A percentile compares a stretch with the other conserved stretches of the same genome.
phyloP scores from a whole-genome alignment of 2,797 vertebrate genomes.

The Spheniscus humboldti region DNA sequence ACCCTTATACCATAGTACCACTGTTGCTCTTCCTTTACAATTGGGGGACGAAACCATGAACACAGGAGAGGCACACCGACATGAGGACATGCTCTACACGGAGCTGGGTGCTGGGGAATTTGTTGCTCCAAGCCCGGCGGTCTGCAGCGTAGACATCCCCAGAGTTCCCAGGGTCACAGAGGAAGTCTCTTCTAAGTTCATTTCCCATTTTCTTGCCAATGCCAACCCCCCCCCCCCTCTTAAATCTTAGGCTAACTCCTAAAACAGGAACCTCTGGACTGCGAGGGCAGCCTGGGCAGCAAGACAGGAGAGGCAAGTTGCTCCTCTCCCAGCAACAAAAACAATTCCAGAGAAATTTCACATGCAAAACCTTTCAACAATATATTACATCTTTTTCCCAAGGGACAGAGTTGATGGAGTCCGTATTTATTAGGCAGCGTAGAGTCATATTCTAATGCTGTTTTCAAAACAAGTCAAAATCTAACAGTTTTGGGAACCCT shows the following conservation, averaged over 20 bases:
- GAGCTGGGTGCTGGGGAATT: neutral
- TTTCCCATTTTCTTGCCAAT: slow-evolving; percentile 24
- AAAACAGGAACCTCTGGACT: slow-evolving; percentile 8
- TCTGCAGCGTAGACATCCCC: neutral
- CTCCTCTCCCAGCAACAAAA: neutral
- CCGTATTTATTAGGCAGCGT: slow-evolving; percentile 16
- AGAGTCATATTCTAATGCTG: neutral
- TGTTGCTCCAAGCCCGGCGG: neutral
- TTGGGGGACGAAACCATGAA: rapidly evolving
- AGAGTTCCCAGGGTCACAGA: neutral
- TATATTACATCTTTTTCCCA: neutral
- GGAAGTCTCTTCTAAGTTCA: slow-evolving; percentile 45
- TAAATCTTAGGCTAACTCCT: neutral
- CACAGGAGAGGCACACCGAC: neutral
- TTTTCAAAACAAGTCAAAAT: slow-evolving; percentile 30
- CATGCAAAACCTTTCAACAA: neutral
- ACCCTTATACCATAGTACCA: rapidly evolving
- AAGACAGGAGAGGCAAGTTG: neutral
- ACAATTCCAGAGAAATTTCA: neutral
- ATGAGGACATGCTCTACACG: rapidly evolving
- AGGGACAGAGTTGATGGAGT: neutral
- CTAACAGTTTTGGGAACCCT: neutral
- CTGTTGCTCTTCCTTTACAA: neutral
- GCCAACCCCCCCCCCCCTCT: neutral
- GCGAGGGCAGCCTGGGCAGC: neutral